Conservation (phyloP, 1,140 invertebrate species). For the Asobara japonica region DNA sequence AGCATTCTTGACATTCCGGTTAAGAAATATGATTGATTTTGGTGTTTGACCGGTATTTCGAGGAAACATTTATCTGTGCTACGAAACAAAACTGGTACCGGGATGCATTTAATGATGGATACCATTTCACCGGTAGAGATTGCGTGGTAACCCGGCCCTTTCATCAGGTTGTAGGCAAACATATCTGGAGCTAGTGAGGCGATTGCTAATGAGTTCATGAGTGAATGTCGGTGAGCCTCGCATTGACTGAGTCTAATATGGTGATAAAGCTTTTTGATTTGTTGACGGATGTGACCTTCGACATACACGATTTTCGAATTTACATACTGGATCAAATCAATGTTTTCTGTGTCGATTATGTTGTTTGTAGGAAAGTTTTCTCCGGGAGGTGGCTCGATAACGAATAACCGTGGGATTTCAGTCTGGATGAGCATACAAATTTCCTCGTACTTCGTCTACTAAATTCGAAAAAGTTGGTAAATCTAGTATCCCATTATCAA, state of each 20-base stretch:
- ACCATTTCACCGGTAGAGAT: conserved; percentile 31
- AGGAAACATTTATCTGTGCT: background rate
- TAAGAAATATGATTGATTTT: conserved; percentile 16
- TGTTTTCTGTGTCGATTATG: conserved; percentile 24
- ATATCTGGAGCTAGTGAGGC: conserved; percentile 27
- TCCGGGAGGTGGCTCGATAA: conserved; percentile 27
- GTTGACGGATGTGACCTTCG: conserved; percentile 29
- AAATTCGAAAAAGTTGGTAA: no score
- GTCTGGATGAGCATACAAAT: conserved; percentile 1
- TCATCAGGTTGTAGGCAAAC: conserved; percentile 39
- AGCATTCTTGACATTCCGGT: conserved; percentile 29
- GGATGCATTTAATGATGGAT: conserved; percentile 32
- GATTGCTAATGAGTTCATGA: conserved; percentile 32
- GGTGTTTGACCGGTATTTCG: conserved; percentile 8
- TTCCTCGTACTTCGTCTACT: no score
- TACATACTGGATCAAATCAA: conserved; percentile 39
- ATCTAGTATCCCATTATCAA: no score
- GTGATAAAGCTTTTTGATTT: conserved; percentile 30
- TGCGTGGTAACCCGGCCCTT: conserved; percentile 33
- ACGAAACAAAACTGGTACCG: background rate
- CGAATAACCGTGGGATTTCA: conserved; percentile 30
- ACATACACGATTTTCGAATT: conserved; percentile 41
- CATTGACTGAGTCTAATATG: conserved; percentile 33
- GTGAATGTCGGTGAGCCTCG: conserved; percentile 23
- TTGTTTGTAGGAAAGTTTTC: background rate